Percentiles rank a stretch among this genome's conserved stretches.
These are phyloP conservation scores for Trinorchestia longiramus DNA, from an alignment of 1,140 invertebrate species.

Conservation along the genomic window DNA sequence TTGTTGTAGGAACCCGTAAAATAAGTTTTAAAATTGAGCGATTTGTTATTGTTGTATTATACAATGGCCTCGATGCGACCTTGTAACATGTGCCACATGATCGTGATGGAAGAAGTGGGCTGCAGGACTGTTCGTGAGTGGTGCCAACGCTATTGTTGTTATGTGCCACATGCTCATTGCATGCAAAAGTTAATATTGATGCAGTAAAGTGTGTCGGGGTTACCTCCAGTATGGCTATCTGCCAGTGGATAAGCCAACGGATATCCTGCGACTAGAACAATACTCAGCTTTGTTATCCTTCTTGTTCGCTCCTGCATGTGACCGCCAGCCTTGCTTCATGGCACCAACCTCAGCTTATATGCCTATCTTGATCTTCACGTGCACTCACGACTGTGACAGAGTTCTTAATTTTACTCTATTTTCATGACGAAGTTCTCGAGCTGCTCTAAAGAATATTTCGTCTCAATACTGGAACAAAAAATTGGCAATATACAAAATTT, in stretches of 20 bases:
- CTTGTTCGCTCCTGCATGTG: background rate
- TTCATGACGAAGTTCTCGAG: background rate
- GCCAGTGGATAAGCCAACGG: background rate
- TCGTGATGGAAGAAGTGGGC: too few species aligned
- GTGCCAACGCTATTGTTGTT: background rate
- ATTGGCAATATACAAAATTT: too few species aligned
- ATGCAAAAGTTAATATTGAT: conserved; percentile 9
- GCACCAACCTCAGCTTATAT: background rate
- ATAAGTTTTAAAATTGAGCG: too few species aligned
- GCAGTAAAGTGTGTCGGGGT: conserved; percentile 2
- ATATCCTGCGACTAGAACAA: background rate
- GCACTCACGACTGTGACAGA: background rate
- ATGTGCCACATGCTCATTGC: background rate
- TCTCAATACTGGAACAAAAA: background rate
- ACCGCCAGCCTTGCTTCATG: too few species aligned
- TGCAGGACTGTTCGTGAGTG: background rate
- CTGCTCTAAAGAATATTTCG: background rate
- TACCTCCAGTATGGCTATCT: background rate
- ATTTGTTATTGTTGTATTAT: too few species aligned
- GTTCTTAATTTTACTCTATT: background rate
- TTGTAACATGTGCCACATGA: too few species aligned
- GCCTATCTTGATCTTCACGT: background rate
- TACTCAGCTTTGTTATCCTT: background rate
- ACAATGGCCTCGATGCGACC: too few species aligned
- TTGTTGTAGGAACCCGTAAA: too few species aligned